Conservation (phyloP, 2,113 vertebrate species). For the Bubalus kerabau region DNA sequence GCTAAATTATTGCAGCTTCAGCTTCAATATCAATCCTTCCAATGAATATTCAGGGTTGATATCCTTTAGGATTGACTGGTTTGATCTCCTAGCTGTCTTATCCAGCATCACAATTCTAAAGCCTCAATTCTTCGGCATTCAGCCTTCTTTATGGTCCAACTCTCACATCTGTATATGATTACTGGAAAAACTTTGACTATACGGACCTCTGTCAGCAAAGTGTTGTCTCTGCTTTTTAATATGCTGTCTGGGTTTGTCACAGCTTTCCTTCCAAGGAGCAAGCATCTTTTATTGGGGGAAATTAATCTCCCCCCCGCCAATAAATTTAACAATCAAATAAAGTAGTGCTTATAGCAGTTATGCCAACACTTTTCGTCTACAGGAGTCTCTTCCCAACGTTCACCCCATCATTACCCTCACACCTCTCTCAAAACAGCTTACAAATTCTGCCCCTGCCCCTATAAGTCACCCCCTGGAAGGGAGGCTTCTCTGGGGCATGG, state of each 20-base stretch:
- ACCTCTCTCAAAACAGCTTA: background rate
- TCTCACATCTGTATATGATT: background rate
- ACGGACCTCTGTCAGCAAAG: background rate
- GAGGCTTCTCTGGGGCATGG: background rate
- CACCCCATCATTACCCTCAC: no score
- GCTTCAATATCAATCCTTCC: background rate
- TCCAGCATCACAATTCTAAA: background rate
- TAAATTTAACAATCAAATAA: background rate
- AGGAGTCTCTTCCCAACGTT: background rate
- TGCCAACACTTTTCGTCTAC: rapidly evolving
- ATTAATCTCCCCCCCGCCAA: background rate
- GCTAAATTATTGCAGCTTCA: background rate
- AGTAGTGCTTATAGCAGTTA: background rate
- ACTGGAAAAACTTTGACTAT: background rate
- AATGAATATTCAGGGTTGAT: background rate
- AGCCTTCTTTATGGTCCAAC: background rate
- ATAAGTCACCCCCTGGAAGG: background rate
- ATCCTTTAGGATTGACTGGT: background rate
- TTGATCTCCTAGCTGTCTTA: background rate
- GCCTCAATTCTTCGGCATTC: background rate
- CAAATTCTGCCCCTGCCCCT: background rate
- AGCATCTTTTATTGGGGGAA: background rate
- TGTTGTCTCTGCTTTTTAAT: background rate
- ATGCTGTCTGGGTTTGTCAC: background rate
- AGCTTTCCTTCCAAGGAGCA: background rate